Conservation (phyloP, 2,888 invertebrate species). For the Cremastobaeus sp. region DNA sequence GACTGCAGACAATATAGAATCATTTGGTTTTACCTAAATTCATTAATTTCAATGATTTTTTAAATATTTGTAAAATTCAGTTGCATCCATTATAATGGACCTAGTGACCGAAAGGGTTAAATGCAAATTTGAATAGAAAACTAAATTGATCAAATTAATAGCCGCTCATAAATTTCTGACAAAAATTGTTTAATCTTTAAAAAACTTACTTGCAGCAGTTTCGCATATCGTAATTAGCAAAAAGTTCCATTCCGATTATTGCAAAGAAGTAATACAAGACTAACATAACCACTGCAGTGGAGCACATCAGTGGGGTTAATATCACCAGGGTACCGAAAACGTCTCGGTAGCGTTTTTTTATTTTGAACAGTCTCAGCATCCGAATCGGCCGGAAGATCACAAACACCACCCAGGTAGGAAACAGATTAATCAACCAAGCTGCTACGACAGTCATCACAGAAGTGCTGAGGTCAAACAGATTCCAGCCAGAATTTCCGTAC, state of each 20-base stretch:
- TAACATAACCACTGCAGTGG: conserved; percentile 89
- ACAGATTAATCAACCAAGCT: conserved; percentile 83
- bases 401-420: conserved; percentile 84
- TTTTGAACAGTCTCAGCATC: conserved; percentile 85
- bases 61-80: too few relatives aligned
- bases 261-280: conserved; percentile 93
- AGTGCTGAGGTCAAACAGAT: conserved; percentile 87
- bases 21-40: too few relatives aligned
- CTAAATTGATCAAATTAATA: not conserved
- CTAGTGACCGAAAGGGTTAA: too few relatives aligned
- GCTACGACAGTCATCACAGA: conserved; percentile 85
- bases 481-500: conserved; percentile 91
- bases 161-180: not conserved
- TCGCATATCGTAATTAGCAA: conserved; percentile 85
- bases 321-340: conserved; percentile 90
- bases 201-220: conserved; percentile 87
- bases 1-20: too few relatives aligned
- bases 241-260: conserved; percentile 93
- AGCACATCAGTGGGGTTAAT: conserved; percentile 89
- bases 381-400: conserved; percentile 86
- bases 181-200: not conserved
- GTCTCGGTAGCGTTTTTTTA: conserved; percentile 89
- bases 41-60: too few relatives aligned
- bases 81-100: too few relatives aligned
- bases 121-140: not conserved